These are phyloP conservation scores for Scolopax bukidnonensis DNA, from an alignment of 2,797 vertebrate species.

Conservation along the genomic window DNA sequence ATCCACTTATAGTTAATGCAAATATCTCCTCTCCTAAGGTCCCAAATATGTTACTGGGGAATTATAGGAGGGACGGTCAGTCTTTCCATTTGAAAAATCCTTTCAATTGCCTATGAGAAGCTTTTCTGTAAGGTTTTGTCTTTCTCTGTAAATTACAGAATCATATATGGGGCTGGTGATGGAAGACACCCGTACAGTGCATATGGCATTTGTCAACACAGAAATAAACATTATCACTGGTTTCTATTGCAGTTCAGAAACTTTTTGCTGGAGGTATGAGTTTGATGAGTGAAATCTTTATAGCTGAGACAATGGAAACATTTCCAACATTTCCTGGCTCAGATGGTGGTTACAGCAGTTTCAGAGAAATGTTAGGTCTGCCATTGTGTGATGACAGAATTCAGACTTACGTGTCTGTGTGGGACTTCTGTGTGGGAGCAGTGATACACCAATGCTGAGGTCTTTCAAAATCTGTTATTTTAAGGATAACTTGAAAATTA, in stretches of 20 bases:
- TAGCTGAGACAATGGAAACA: constrained; percentile 13
- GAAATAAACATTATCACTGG: constrained; percentile 24
- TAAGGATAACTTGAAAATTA: background rate
- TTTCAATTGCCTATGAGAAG: background rate
- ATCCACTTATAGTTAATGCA: background rate
- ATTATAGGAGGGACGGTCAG: background rate
- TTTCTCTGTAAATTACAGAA: background rate
- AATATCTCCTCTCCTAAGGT: background rate
- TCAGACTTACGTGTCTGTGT: background rate
- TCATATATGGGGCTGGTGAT: background rate
- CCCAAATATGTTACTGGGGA: background rate
- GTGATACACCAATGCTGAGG: background rate
- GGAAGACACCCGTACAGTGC: constrained; percentile 40
- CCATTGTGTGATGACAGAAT: background rate
- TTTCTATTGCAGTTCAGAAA: background rate
- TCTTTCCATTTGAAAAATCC: background rate
- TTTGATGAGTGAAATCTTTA: constrained; percentile 9
- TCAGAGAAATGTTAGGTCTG: constrained; percentile 44
- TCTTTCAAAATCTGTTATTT: background rate
- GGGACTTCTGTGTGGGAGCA: background rate
- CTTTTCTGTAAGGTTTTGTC: background rate
- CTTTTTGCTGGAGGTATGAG: background rate
- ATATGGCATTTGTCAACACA: constrained; percentile 46
- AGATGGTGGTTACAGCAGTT: background rate
- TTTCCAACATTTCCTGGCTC: constrained; percentile 46